Percentiles rank a stretch among this genome's conserved stretches.
Conservation (phyloP, 1,140 invertebrate genomes). For the Drosophila saltans region DNA sequence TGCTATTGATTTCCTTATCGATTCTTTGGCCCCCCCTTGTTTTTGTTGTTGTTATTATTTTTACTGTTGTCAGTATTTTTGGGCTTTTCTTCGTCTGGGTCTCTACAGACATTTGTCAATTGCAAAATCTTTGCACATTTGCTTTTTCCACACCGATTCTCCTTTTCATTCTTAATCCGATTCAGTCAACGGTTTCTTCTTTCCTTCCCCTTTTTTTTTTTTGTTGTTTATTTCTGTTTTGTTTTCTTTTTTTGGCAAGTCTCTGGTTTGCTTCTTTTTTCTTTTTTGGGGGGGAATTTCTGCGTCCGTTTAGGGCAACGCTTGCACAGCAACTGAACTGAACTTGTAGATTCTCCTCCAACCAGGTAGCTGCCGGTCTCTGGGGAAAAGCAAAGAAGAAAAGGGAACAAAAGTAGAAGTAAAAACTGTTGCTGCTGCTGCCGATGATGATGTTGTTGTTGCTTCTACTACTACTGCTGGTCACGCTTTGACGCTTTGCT, state of each 20-base stretch:
- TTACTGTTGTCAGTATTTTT: not conserved
- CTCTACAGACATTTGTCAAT: not conserved
- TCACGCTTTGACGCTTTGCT: slow-evolving; percentile 6
- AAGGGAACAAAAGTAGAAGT: not conserved
- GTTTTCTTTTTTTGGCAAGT: not conserved
- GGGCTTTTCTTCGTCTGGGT: not conserved
- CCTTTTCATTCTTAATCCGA: not conserved
- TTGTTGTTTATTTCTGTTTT: not conserved
- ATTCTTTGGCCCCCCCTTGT: slow-evolving; percentile 22
- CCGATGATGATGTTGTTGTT: not conserved
- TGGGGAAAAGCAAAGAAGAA: not conserved
- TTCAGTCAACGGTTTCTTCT: not conserved
- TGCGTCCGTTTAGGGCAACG: slow-evolving; percentile 61
- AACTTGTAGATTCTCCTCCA: slow-evolving; percentile 19
- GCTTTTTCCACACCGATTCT: not conserved
- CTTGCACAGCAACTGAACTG: slow-evolving; percentile 54
- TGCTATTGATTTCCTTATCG: slow-evolving; percentile 62
- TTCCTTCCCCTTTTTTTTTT: not conserved
- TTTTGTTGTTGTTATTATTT: not conserved
- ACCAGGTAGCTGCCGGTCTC: slow-evolving; percentile 2
- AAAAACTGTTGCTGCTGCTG: slow-evolving; percentile 27
- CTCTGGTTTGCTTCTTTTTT: slow-evolving; percentile 4
- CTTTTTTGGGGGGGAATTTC: not conserved
- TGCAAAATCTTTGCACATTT: not conserved
- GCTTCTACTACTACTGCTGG: slow-evolving; percentile 24